Base-by-base conservation (phyloP, 2,888 invertebrate genomes). In the Hirtodrosophila confusa region DNA sequence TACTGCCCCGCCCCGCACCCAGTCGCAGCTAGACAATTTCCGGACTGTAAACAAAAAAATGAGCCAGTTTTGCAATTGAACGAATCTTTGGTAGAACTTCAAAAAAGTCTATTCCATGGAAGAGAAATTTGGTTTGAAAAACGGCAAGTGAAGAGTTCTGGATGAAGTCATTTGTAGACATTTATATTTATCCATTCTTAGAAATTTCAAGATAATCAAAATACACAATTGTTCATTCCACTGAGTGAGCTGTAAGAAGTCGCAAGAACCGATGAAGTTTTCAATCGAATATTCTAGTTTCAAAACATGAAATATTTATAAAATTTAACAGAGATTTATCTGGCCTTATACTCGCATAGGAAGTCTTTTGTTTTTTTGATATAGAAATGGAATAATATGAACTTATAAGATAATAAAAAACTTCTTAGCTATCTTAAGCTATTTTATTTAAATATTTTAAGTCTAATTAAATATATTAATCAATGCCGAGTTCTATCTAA, bases 41-140 rank as follows among this genome's bases (percentile, higher is more conserved):
- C 17, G 17, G 33, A 70, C 12, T 45, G 48, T 70, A 71, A 70
- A 65, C 72, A 71, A 33, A 71, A 65, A 65, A 60, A 43, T 65
- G 64, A 47, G 39, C 41, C 3, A 50, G 51, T 41, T 64, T 50
- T 45, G 23, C 29, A 37, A 43, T 45, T 39, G 33, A 31, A 40
- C 10, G 29, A 43, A 35, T 31, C 29, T 11, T 50, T 41, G 45
- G 4, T 31, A 45, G 8, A 53, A 54, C 58, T 40, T 31, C 9
- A 31, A 31, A 55, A 54, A 41, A 48, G 10, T 12, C 11, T 37
- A 24, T 43, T 62, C 40, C 10, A 31, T 8, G 11, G 31, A 43
- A 36, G 39, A 9, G 33, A 27, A 12, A n/a, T 31, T 8, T 31
- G 45, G 45, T 37, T 31, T 3, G 17, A 37, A 7, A 50, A 50